These are phyloP conservation scores for Dipus sagitta DNA, from an alignment of 2,797 vertebrate genomes.

Conservation along the genomic window DNA sequence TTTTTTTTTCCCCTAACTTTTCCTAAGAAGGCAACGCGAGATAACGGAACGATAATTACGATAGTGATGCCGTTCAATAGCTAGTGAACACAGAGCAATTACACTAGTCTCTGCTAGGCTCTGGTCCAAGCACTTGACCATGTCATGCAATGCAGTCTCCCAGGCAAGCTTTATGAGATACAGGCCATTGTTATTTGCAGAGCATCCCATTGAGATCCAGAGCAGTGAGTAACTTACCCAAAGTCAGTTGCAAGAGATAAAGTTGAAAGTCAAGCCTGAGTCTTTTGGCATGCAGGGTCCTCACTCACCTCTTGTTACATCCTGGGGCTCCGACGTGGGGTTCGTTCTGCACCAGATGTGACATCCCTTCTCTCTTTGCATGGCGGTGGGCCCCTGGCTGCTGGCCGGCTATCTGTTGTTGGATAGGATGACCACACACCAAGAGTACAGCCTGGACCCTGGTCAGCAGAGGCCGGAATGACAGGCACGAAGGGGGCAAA, in stretches of 20 bases:
- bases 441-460: not conserved
- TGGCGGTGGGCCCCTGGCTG: not conserved
- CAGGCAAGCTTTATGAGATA: not conserved
- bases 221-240: not conserved
- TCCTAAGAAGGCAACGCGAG: slow-evolving; percentile 43
- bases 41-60: not conserved
- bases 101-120: not conserved
- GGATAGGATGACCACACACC: not conserved
- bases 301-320: not conserved
- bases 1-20: not conserved
- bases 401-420: not conserved
- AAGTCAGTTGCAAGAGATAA: not conserved
- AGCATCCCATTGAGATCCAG: not conserved
- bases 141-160: not conserved
- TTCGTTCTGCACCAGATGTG: not conserved
- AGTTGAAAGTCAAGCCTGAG: not conserved
- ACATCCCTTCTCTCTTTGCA: not conserved
- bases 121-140: not conserved
- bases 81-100: not conserved
- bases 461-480: slow-evolving; percentile 49
- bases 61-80: not conserved
- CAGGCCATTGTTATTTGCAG: not conserved
- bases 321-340: too few species aligned
- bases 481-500: slow-evolving; percentile 39
- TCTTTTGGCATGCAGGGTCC: not conserved